Conservation (phyloP, 2,113 vertebrate species). For the Hystrix brachyura region DNA sequence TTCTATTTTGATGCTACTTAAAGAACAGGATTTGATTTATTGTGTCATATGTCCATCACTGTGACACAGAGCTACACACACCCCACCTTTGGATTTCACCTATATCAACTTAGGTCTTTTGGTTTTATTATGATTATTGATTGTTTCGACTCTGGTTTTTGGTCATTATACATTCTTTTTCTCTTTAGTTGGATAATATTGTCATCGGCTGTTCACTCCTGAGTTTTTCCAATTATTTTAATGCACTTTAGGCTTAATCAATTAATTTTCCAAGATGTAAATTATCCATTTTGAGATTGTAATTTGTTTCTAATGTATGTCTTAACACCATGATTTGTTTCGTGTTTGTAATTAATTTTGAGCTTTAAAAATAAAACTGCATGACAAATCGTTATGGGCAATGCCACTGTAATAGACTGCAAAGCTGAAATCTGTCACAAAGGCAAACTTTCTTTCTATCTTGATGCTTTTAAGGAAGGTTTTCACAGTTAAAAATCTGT, state of each 20-base stretch:
- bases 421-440: slow-evolving; percentile 78
- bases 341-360: slow-evolving; percentile 88
- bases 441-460: slow-evolving; percentile 71
- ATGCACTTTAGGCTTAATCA: slow-evolving; percentile 84
- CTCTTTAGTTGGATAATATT: slow-evolving; percentile 70
- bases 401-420: slow-evolving; percentile 74
- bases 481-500: not conserved
- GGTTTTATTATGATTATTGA: slow-evolving; percentile 10
- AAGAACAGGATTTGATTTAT: not conserved
- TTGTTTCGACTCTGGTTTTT: slow-evolving; percentile 41
- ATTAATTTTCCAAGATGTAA: slow-evolving; percentile 85
- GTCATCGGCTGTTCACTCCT: slow-evolving; percentile 76
- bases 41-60: not conserved
- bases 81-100: not conserved
- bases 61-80: not conserved
- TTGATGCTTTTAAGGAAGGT: slow-evolving; percentile 33
- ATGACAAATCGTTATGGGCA: slow-evolving; percentile 83
- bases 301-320: slow-evolving; percentile 87
- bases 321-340: slow-evolving; percentile 88
- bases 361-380: slow-evolving; percentile 87
- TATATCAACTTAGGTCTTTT: not conserved
- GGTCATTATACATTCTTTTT: not conserved
- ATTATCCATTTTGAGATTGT: slow-evolving; percentile 86
- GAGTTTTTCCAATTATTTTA: slow-evolving; percentile 84
- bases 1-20: slow-evolving; percentile 19